A percentile compares a stretch with the other conserved stretches of the same genome.
These are phyloP conservation scores for Eristalinus sepulchralis DNA, from an alignment of 2,888 invertebrate genomes.

Conservation along the genomic window DNA sequence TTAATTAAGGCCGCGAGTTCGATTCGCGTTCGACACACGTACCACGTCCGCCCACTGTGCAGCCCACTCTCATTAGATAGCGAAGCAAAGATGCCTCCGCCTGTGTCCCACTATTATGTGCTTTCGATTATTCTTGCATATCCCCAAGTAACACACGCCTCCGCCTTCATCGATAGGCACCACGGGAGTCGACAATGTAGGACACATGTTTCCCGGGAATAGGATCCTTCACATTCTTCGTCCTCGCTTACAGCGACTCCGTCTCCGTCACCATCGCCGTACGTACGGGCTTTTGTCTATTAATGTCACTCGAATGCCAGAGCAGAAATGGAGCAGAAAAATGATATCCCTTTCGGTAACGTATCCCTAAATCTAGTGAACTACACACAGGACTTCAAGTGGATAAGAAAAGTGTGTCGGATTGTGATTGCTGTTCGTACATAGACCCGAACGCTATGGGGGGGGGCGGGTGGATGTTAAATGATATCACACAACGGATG, in stretches of 20 bases:
- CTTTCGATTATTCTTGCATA: conserved; percentile 40
- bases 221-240: background rate
- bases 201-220: background rate
- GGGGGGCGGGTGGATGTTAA: conserved; percentile 32
- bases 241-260: background rate
- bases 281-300: conserved; percentile 49
- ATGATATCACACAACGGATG: conserved; percentile 33
- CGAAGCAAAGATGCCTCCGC: background rate
- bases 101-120: background rate
- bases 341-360: conserved; percentile 55
- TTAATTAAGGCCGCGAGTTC: conserved; percentile 54
- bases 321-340: conserved; percentile 67
- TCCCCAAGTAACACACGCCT: background rate
- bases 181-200: background rate
- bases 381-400: conserved; percentile 33
- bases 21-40: conserved; percentile 6
- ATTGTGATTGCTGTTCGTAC: conserved; percentile 25
- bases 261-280: background rate
- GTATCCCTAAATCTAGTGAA: conserved; percentile 32
- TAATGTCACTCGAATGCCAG: conserved; percentile 51
- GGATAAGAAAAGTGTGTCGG: conserved; percentile 26
- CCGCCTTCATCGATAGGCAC: background rate
- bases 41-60: background rate
- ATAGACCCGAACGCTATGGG: background rate
- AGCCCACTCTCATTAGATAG: conserved; percentile 16